Conservation (phyloP, 2,797 vertebrate species). For the Apogon hyalosoma region DNA sequence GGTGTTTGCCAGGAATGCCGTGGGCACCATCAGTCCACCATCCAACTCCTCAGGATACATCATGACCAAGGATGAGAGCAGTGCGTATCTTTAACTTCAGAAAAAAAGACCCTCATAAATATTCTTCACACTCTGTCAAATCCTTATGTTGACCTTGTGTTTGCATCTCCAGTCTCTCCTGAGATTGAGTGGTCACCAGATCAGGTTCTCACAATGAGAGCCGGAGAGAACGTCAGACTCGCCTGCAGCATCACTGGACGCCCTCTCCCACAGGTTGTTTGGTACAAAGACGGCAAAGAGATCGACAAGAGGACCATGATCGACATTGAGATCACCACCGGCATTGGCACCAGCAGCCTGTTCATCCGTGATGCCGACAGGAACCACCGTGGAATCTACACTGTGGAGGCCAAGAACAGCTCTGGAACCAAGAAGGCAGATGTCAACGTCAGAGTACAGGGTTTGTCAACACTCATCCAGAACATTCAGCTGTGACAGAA, state of each 20-base stretch:
- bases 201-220: conserved; percentile 89
- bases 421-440: conserved; percentile 92
- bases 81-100: conserved; percentile 79
- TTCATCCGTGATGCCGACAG: conserved; percentile 93
- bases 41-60: conserved; percentile 97
- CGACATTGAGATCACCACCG: conserved; percentile 89
- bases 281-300: conserved; percentile 96
- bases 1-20: conserved; percentile 96
- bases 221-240: conserved; percentile 93
- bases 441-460: conserved; percentile 96
- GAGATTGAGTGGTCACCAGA: conserved; percentile 92
- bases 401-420: conserved; percentile 94
- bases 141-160: conserved; percentile 2
- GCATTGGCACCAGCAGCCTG: conserved; percentile 91
- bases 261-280: conserved; percentile 93
- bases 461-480: conserved; percentile 73
- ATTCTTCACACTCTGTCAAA: background rate
- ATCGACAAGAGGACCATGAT: conserved; percentile 91
- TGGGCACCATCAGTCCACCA: conserved; percentile 96
- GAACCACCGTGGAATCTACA: conserved; percentile 94
- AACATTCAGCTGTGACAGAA: background rate
- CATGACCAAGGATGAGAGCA: conserved; percentile 97
- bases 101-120: background rate
- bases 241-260: conserved; percentile 91
- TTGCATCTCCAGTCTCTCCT: conserved; percentile 87